Conservation (phyloP, 1,140 invertebrate species). For the Chelonus insularis region DNA sequence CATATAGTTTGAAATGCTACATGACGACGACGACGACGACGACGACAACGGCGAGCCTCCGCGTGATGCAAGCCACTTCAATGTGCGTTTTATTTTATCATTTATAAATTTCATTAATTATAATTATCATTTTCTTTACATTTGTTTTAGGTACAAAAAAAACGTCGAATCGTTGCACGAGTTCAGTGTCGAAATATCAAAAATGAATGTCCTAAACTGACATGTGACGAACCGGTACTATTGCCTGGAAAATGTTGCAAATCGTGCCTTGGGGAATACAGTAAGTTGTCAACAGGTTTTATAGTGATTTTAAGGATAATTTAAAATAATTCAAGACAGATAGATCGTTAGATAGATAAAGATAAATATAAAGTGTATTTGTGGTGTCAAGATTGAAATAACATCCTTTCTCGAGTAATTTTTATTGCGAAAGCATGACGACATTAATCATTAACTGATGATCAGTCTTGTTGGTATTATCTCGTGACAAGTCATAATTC, state of each 20-base stretch:
- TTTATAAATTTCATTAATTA: neutral
- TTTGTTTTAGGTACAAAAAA: constrained; percentile 78
- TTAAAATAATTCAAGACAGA: neutral
- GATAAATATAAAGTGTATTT: constrained; percentile 36
- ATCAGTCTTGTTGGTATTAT: too few relatives aligned
- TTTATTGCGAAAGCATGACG: too few relatives aligned
- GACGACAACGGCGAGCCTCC: constrained; percentile 26
- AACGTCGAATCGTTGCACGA: constrained; percentile 80
- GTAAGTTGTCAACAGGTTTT: constrained; percentile 65
- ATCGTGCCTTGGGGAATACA: constrained; percentile 78
- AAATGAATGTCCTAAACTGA: constrained; percentile 84
- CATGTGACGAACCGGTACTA: constrained; percentile 83
- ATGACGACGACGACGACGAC: constrained; percentile 22
- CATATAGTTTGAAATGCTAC: constrained; percentile 9
- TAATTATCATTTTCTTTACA: neutral
- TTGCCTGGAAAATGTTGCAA: constrained; percentile 86
- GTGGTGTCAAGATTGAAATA: too few relatives aligned
- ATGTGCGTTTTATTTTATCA: too few relatives aligned
- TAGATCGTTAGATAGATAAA: neutral
- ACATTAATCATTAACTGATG: too few relatives aligned
- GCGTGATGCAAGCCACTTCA: neutral
- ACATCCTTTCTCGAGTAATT: neutral
- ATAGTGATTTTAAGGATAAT: neutral
- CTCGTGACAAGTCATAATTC: too few relatives aligned
- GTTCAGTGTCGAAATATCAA: constrained; percentile 88